Evolutionary conservation across 2,888 invertebrate genomes (phyloP), one percentile per base, ranked within the genome.

Genomic region (Alviniconcha strummeri): DNA sequence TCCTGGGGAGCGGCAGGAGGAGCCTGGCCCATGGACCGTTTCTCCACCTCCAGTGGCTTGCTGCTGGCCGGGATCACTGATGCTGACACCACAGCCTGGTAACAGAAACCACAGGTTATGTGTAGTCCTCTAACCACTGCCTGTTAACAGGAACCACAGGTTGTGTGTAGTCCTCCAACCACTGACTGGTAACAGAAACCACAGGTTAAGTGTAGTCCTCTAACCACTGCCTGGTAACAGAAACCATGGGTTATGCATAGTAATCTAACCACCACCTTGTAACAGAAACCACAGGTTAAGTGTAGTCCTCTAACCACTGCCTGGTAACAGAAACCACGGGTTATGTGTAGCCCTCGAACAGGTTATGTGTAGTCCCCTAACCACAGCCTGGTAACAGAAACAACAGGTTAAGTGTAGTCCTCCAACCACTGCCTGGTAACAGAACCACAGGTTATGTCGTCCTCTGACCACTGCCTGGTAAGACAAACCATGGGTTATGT

Each of bases 1-100:
- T 87, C 86, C 7, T 88, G 85, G 6, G 93, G 93, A 4, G 92
- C 89, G 19, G 88, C 86, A n/a, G 91, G 90, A 0, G 90, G 90
- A 36, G 88, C 88, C 84, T 90, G 89, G 15, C 91, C 91, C 15
- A 90, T 82, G 36, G 86, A 82, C 81, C 90, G 69, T 83, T 89
- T 89, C 85, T 89, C 87, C 71, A 90, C 90, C 86, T 89, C 85
- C 76, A 91, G 89, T 13, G 91, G 91, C 84, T 86, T 88, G 11
- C 87, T 88, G 80, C 89, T 89, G 80, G 89, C 87, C 19, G 91
- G 91, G 56, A 91, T 89, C 83, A 84, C 89, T 8, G 87, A 80
- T 9, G 89, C 81, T 55, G 86, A 74, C 64, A 75, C 74, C 11
- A 75, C 57, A 5, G 75, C 81, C 81, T 74, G 72, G 4, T n/a